These are phyloP conservation scores for Sebastes baramenuke DNA, from an alignment of 2,797 vertebrate species.

Conservation along the genomic window DNA sequence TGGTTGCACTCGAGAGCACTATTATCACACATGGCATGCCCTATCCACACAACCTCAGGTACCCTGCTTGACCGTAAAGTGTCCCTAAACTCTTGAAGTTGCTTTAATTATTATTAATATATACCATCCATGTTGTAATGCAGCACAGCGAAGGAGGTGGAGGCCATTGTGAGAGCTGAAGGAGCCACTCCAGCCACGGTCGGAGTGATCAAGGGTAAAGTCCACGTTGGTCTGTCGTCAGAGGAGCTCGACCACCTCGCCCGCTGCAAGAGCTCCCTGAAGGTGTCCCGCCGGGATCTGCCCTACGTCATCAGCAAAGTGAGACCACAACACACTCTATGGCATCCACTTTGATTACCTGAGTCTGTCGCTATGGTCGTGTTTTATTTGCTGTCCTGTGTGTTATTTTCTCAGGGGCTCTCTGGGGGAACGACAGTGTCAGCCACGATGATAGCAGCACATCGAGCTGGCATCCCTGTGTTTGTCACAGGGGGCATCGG, in stretches of 20 bases:
- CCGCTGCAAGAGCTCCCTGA: constrained; percentile 69
- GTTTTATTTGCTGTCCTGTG: neutral
- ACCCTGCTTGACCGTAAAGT: neutral
- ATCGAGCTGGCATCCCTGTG: constrained; percentile 86
- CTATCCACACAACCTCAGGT: constrained; percentile 92
- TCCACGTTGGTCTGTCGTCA: constrained; percentile 84
- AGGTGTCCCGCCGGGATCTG: constrained; percentile 89
- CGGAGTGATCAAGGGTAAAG: constrained; percentile 83
- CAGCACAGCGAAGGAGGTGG: constrained; percentile 88
- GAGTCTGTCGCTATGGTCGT: neutral
- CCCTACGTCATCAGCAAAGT: constrained; percentile 89
- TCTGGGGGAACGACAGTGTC: constrained; percentile 92
- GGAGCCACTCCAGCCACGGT: constrained; percentile 88
- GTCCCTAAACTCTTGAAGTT: neutral
- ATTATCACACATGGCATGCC: constrained; percentile 95
- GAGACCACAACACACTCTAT: neutral
- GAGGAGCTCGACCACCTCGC: constrained; percentile 86
- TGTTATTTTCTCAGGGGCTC: constrained; percentile 79
- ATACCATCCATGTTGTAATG: neutral
- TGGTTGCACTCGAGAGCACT: constrained; percentile 92
- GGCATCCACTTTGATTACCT: neutral
- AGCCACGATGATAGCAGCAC: constrained; percentile 90
- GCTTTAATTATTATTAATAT: neutral
- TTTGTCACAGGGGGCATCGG: constrained; percentile 93
- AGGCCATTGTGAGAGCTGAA: constrained; percentile 83